Evolutionary conservation across 2,113 vertebrate genomes (phyloP).

Genomic region (Odontophorus gujanensis): DNA sequence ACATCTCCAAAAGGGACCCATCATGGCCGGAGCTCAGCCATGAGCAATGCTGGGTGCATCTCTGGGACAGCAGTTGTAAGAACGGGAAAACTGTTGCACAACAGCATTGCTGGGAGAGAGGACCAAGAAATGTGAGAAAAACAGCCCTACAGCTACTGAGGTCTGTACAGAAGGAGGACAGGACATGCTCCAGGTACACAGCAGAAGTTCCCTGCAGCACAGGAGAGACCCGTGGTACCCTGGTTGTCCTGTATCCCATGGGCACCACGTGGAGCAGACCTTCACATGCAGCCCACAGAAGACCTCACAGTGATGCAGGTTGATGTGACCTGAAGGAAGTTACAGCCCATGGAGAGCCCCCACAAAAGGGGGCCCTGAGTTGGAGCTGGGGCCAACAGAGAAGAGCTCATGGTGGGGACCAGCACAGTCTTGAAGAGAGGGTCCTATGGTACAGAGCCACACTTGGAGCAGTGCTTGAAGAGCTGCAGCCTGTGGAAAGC

Average conservation of each 20-base stretch:
- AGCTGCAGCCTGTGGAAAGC: neutral
- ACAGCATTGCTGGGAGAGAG: neutral
- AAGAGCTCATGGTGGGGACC: neutral
- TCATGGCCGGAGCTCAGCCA: neutral
- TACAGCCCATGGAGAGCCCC: neutral
- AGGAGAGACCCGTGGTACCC: neutral
- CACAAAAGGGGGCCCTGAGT: neutral
- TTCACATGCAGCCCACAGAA: neutral
- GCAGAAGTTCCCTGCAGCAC: neutral
- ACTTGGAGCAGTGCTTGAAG: neutral
- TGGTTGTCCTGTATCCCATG: neutral
- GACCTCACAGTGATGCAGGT: neutral
- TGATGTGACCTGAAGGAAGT: neutral
- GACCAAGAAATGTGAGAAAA: neutral
- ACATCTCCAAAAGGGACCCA: neutral
- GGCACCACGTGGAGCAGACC: neutral
- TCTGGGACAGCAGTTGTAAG: too few relatives aligned
- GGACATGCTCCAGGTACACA: neutral
- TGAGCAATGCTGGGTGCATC: neutral
- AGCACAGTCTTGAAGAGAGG: neutral
- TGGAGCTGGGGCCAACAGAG: neutral
- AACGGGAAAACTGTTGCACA: too few relatives aligned
- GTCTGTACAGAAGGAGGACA: neutral
- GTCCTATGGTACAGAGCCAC: neutral
- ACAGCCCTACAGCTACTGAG: neutral